A percentile compares a stretch with the other conserved stretches of the same genome.
Conservation (phyloP, 2,113 vertebrate genomes). For the Coturnix japonica region DNA sequence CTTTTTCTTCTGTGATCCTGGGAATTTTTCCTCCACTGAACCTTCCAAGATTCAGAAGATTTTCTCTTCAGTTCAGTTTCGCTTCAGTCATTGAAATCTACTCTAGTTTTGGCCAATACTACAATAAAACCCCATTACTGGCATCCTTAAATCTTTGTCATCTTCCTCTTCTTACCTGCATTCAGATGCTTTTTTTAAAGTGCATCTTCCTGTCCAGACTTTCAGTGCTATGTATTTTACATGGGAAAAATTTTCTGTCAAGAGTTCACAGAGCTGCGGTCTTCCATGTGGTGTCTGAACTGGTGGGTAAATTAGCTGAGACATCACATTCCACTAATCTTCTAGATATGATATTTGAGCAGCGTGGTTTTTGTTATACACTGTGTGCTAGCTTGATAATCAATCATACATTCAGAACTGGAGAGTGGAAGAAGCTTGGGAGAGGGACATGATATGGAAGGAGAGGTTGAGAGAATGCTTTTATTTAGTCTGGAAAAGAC, state of each 20-base stretch:
- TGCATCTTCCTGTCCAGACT: background rate
- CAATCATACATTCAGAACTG: background rate
- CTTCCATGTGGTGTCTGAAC: background rate
- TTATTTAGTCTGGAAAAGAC: background rate
- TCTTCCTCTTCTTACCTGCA: background rate
- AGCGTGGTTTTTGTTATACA: background rate
- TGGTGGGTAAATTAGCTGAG: background rate
- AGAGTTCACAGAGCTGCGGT: background rate
- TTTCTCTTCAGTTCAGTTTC: background rate
- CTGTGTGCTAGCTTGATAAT: background rate
- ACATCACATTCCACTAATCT: background rate
- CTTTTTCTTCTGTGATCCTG: background rate
- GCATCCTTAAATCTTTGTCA: background rate
- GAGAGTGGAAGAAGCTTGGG: background rate
- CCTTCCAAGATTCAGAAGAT: background rate
- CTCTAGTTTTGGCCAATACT: background rate
- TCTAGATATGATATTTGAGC: background rate
- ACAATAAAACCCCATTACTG: background rate
- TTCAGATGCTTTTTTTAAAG: fast-evolving
- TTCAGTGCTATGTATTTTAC: background rate
- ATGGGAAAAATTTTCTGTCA: background rate
- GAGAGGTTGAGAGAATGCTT: background rate
- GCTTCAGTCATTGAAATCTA: background rate
- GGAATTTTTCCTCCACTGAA: background rate
- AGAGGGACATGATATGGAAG: background rate